Evolutionary conservation across 1,140 invertebrate species (phyloP).

Genomic region (Drosophila mauritiana): DNA sequence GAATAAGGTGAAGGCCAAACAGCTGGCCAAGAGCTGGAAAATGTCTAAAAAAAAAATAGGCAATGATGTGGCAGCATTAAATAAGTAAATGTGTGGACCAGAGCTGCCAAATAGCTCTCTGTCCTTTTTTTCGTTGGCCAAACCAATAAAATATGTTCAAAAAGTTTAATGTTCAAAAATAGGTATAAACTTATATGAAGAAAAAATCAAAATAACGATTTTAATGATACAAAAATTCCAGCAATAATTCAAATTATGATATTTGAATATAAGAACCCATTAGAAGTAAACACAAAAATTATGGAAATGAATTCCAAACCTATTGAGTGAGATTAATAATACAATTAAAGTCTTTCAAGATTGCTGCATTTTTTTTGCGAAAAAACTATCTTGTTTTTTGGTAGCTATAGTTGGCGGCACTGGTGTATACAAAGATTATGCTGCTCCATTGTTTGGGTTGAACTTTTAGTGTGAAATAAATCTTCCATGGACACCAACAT

Average conservation of each 20-base stretch:
- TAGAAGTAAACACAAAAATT: too few species aligned
- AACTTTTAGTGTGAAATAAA: slow-evolving; percentile 77
- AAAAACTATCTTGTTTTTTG: not conserved
- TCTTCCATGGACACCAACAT: slow-evolving; percentile 55
- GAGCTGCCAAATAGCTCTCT: not conserved
- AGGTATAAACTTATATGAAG: too few species aligned
- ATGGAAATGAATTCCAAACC: too few species aligned
- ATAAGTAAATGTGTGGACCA: slow-evolving; percentile 2
- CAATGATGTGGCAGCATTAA: slow-evolving; percentile 21
- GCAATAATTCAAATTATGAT: too few species aligned
- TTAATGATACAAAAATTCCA: too few species aligned
- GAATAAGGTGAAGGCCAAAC: slow-evolving; percentile 56
- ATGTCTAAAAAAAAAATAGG: slow-evolving; percentile 24
- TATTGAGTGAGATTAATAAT: too few species aligned
- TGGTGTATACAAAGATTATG: slow-evolving; percentile 36
- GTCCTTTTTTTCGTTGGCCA: not conserved
- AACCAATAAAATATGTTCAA: not conserved
- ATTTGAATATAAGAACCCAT: too few species aligned
- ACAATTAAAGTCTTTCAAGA: too few species aligned
- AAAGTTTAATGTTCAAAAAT: not conserved
- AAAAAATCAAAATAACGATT: too few species aligned
- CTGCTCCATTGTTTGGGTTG: slow-evolving; percentile 40
- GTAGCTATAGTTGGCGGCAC: not conserved
- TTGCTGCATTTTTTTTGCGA: not conserved
- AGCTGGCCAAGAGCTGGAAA: slow-evolving; percentile 51